These are phyloP conservation scores for Schizopygopsis malacanthus DNA, from an alignment of 2,797 vertebrate genomes.

Conservation along the genomic window DNA sequence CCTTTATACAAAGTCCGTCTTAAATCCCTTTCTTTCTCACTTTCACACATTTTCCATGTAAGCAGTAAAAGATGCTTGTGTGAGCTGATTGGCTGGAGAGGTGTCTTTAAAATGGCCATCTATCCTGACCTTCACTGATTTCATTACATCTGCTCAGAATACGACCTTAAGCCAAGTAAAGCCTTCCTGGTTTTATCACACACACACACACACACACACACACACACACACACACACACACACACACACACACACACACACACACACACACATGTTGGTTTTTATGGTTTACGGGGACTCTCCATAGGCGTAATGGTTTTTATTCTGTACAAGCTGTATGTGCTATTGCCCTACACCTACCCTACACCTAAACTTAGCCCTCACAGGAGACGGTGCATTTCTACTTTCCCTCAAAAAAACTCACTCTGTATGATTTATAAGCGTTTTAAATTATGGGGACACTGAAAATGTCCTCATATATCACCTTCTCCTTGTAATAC, in stretches of 20 bases:
- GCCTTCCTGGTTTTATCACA: slow-evolving; percentile 59
- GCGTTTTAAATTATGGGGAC: too few relatives aligned
- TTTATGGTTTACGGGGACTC: too few relatives aligned
- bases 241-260: neutral
- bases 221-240: neutral
- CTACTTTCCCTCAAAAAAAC: too few relatives aligned
- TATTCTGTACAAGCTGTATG: too few relatives aligned
- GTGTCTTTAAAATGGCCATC: slow-evolving; percentile 59
- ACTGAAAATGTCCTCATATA: too few relatives aligned
- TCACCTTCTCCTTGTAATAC: too few relatives aligned
- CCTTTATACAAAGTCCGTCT: slow-evolving; percentile 11
- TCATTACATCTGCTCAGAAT: slow-evolving; percentile 57
- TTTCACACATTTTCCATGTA: slow-evolving; percentile 40
- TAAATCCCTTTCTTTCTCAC: slow-evolving; percentile 22
- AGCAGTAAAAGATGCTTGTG: slow-evolving; percentile 43
- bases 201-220: neutral
- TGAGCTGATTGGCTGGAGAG: slow-evolving; percentile 60
- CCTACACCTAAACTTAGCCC: too few relatives aligned
- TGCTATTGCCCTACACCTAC: too few relatives aligned
- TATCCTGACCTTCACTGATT: slow-evolving; percentile 59
- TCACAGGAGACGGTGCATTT: too few relatives aligned
- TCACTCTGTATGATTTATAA: too few relatives aligned
- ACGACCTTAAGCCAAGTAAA: slow-evolving; percentile 61
- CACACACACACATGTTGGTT: neutral
- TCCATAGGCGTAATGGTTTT: too few relatives aligned